Conservation (phyloP, 2,888 invertebrate genomes). For the Ceramica pisi region DNA sequence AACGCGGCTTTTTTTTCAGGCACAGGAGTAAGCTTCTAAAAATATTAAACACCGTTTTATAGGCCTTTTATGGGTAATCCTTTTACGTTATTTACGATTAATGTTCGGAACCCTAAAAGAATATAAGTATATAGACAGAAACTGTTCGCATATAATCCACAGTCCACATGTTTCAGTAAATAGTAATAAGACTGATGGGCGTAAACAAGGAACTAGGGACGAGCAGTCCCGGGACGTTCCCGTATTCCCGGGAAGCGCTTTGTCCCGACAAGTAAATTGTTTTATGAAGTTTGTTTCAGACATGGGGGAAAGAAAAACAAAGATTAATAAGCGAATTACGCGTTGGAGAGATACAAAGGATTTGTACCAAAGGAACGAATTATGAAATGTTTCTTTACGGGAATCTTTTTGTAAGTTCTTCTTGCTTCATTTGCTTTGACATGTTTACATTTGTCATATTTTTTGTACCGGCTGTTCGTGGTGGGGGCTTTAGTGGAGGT, state of each 20-base stretch:
- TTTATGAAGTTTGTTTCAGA: slow-evolving; percentile 50
- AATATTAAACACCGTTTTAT: too few relatives aligned
- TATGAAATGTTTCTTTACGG: slow-evolving; percentile 13
- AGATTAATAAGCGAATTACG: slow-evolving; percentile 47
- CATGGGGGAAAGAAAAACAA: slow-evolving; percentile 52
- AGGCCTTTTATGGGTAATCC: too few relatives aligned
- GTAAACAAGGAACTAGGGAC: slow-evolving; percentile 48
- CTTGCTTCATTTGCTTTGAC: neutral
- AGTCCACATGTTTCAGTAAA: slow-evolving; percentile 50
- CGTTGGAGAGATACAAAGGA: slow-evolving; percentile 34
- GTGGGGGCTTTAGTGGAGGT: too few relatives aligned
- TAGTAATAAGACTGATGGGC: slow-evolving; percentile 51
- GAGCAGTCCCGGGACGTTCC: slow-evolving; percentile 12
- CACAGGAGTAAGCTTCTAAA: too few relatives aligned
- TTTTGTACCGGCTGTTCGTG: neutral
- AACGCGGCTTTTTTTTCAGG: too few relatives aligned
- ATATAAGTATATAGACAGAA: slow-evolving; percentile 10
- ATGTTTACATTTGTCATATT: neutral
- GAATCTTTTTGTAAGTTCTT: slow-evolving; percentile 1
- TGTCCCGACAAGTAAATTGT: slow-evolving; percentile 55
- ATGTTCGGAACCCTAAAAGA: neutral
- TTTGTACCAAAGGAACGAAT: slow-evolving; percentile 25
- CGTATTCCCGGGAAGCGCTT: slow-evolving; percentile 41
- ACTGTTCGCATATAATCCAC: slow-evolving; percentile 31
- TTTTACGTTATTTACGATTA: too few relatives aligned